phyloP scores from a whole-genome alignment of 1,140 invertebrate species.

The Drosophila nigromelanica region DNA sequence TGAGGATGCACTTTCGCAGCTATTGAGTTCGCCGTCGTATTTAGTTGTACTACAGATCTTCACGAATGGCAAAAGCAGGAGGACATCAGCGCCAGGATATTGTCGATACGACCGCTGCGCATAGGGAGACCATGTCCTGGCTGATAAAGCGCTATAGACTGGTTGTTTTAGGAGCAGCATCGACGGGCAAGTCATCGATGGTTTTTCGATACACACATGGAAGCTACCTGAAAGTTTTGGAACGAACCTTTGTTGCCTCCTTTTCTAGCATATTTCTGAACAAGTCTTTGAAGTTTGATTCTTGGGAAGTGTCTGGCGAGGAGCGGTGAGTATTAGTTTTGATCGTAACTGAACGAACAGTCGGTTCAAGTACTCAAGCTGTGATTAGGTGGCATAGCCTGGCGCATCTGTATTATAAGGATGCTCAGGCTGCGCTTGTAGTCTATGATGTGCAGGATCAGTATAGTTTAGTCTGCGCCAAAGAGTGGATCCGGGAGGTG shows the following conservation, averaged over 20 bases:
- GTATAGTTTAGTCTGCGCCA: conserved; percentile 7
- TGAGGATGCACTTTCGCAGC: not conserved
- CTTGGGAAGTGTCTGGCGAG: conserved; percentile 23
- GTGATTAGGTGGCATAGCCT: conserved; percentile 14
- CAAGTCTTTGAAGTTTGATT: not conserved
- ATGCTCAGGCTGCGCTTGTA: conserved; percentile 21
- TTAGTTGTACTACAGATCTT: conserved; percentile 1
- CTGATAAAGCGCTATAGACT: conserved; percentile 8
- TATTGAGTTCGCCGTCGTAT: not conserved
- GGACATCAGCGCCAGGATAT: not conserved
- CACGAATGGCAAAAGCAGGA: not conserved
- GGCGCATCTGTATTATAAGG: conserved; percentile 16
- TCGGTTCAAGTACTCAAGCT: not conserved
- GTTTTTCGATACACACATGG: not conserved
- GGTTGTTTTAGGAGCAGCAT: conserved; percentile 19
- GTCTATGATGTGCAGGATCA: conserved; percentile 20
- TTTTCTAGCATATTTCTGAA: not conserved
- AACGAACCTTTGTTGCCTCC: conserved; percentile 9
- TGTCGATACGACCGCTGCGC: not conserved
- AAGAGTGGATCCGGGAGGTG: conserved; percentile 18
- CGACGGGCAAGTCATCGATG: conserved; percentile 24
- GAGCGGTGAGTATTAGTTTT: conserved; percentile 8
- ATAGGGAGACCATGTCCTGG: not conserved
- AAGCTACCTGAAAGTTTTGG: not conserved
- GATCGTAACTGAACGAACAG: not conserved